Conservation (phyloP, 2,113 vertebrate species). For the Prochilodus magdalenae region DNA sequence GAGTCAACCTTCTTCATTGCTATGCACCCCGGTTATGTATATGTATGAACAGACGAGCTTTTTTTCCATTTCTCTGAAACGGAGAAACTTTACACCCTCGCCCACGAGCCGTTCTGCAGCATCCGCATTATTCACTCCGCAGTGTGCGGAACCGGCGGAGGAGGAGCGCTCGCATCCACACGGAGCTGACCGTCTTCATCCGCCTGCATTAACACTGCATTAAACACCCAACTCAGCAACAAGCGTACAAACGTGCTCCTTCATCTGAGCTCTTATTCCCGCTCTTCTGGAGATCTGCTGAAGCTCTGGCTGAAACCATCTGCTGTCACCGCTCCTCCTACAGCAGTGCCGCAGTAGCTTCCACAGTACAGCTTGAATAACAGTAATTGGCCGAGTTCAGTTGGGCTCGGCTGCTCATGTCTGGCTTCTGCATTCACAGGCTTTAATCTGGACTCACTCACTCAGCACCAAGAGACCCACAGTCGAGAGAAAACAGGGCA, state of each 20-base stretch:
- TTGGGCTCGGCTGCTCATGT: too few relatives aligned
- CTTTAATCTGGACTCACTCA: too few relatives aligned
- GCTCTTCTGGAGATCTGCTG: neutral
- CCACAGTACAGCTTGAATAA: too few relatives aligned
- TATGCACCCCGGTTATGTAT: too few relatives aligned
- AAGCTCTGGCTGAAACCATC: neutral
- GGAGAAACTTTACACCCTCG: neutral
- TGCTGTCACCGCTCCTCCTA: too few relatives aligned
- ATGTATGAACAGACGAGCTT: neutral
- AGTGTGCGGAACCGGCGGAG: neutral
- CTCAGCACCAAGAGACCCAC: too few relatives aligned
- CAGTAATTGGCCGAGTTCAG: too few relatives aligned
- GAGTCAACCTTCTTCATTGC: too few relatives aligned
- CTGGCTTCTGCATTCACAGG: too few relatives aligned
- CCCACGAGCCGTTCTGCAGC: neutral
- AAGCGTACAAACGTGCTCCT: neutral
- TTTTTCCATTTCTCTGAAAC: neutral
- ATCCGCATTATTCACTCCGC: too few relatives aligned
- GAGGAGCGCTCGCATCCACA: neutral
- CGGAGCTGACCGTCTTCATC: neutral
- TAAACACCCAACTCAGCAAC: neutral
- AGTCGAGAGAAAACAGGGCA: too few relatives aligned
- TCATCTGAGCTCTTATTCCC: neutral
- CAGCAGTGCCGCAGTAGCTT: too few relatives aligned
- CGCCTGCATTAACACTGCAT: neutral